Base-by-base conservation (phyloP, 2,888 invertebrate genomes). In the Drosophila formosana region DNA sequence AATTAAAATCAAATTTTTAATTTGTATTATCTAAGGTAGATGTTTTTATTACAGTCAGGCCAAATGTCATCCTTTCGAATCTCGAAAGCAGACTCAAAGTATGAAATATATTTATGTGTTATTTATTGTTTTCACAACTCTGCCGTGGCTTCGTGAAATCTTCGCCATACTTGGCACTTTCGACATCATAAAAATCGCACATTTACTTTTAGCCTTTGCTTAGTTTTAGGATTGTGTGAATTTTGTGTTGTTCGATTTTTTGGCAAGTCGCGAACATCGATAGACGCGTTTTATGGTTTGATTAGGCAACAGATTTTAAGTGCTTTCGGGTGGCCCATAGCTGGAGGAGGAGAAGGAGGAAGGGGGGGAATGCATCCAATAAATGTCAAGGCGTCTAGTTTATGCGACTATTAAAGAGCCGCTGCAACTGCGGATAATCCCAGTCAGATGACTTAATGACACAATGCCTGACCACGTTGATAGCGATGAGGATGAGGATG, bases 401-500 rank as follows among this genome's bases (percentile, higher is more conserved):
- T 80, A 80, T 80, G 79, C 39, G 66, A 66, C 79, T 66, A 67
- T 80, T 80, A 78, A 80, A 75, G 51, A 51, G 58, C 53, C 67
- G 67, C 46, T 34, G 76, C 46, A 72, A 65, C 34, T 68, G 28
- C 30, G 34, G 76, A 80, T 75, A 80, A 75, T 80, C 80, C 49
- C 58, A 49, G 77, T 41, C 41, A 13, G 73, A 77, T 77, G 81
- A 77, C 81, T 77, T 77, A 77, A 77, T 80, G 77, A 77, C 76
- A 75, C 79, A 58, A 79, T 61, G 61, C 55, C 57, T 65, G 75
- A 55, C 60, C 75, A 79, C 45, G n/a, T 57, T 57, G 58, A 57
- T 56, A 60, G 8, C 52, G 11, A 57, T 62, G 46, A n/a, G 30
- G 30, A 11, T 30, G 30, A 2, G 28, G 28, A 28, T 65, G 49